Conservation (phyloP, 2,888 invertebrate genomes). For the Diploptera punctata region DNA sequence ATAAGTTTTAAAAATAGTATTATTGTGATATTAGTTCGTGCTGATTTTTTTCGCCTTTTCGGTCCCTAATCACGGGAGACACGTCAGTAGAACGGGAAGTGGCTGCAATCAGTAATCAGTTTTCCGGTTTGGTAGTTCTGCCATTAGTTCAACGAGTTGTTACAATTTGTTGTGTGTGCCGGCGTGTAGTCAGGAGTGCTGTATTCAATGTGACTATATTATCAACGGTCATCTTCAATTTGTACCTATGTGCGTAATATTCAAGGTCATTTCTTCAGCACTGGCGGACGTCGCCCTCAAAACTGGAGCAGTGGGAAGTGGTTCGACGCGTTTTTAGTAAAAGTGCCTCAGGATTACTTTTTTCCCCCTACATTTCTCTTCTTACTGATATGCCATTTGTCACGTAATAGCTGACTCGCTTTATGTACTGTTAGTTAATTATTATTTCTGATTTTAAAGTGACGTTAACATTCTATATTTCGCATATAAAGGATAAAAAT, state of each 20-base stretch:
- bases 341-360: background rate
- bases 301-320: conserved; percentile 12
- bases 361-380: too few relatives aligned
- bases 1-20: too few relatives aligned
- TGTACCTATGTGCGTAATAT: conserved; percentile 2
- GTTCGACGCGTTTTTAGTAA: too few relatives aligned
- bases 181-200: background rate
- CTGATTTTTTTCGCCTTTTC: too few relatives aligned
- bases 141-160: background rate
- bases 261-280: background rate
- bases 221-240: background rate
- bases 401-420: too few relatives aligned
- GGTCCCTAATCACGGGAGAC: too few relatives aligned
- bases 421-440: too few relatives aligned
- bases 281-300: conserved; percentile 7
- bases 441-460: too few relatives aligned
- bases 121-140: conserved; percentile 17
- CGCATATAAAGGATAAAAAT: too few relatives aligned
- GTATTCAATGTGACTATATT: background rate
- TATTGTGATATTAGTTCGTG: too few relatives aligned
- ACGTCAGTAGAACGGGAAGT: conserved; percentile 24
- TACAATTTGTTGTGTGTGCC: background rate
- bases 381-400: too few relatives aligned
- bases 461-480: too few relatives aligned
- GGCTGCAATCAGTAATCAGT: conserved; percentile 11